A percentile compares a stretch with the other conserved stretches of the same genome.
Evolutionary conservation across 2,888 invertebrate species (phyloP).

Genomic region (Euplagia quadripunctaria): DNA sequence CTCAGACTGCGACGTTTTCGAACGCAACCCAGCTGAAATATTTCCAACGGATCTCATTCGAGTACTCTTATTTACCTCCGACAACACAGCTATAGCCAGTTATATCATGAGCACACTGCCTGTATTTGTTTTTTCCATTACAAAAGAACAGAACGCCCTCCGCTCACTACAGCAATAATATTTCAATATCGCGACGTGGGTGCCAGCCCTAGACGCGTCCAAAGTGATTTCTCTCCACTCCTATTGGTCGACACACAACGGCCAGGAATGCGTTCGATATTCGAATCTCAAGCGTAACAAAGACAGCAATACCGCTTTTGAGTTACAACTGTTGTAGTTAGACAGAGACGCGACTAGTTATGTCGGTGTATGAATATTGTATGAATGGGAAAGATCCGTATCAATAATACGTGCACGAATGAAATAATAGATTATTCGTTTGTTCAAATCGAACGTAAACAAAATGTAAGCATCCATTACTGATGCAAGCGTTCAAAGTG

Average conservation of each 20-base stretch:
- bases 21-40: slow-evolving; percentile 72
- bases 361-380: slow-evolving; percentile 77
- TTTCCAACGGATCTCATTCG: slow-evolving; percentile 71
- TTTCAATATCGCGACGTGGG: slow-evolving; percentile 80
- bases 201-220: slow-evolving; percentile 70
- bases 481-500: slow-evolving; percentile 69
- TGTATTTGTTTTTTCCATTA: slow-evolving; percentile 86
- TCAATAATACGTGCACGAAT: slow-evolving; percentile 87
- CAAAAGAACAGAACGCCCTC: slow-evolving; percentile 81
- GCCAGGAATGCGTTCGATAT: slow-evolving; percentile 68
- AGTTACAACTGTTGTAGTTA: slow-evolving; percentile 11
- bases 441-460: slow-evolving; percentile 87
- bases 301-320: slow-evolving; percentile 54
- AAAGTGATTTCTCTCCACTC: slow-evolving; percentile 78
- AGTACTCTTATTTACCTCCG: slow-evolving; percentile 78
- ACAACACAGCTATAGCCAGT: slow-evolving; percentile 54
- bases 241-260: slow-evolving; percentile 68
- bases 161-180: slow-evolving; percentile 77
- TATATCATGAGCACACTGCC: slow-evolving; percentile 60
- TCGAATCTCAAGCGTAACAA: slow-evolving; percentile 60
- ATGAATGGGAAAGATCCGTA: slow-evolving; percentile 81
- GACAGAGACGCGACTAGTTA: slow-evolving; percentile 66
- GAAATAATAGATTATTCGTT: slow-evolving; percentile 88
- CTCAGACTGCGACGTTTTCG: slow-evolving; percentile 70
- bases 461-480: slow-evolving; percentile 86